These are phyloP conservation scores for Bubalus kerabau DNA, from an alignment of 2,113 vertebrate genomes.

Conservation along the genomic window DNA sequence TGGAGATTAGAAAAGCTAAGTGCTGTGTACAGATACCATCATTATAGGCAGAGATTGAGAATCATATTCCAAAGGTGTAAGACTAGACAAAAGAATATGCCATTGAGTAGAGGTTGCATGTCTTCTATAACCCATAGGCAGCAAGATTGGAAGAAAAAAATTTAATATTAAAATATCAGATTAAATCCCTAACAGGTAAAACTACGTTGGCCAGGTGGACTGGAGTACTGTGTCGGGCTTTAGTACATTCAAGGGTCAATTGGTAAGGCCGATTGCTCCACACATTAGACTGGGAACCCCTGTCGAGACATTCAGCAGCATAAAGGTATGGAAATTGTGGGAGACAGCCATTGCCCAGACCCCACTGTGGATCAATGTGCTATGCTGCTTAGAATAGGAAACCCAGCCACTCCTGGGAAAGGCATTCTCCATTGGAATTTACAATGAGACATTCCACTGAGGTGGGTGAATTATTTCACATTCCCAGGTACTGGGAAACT, in stretches of 20 bases:
- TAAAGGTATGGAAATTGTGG: not conserved
- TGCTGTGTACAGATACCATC: not conserved
- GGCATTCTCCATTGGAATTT: not conserved
- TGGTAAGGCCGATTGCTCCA: not conserved
- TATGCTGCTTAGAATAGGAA: not conserved
- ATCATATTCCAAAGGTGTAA: not conserved
- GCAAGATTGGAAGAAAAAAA: not conserved
- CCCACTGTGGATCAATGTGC: not conserved
- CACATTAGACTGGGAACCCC: not conserved
- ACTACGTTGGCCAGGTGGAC: not conserved
- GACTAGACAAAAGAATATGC: not conserved
- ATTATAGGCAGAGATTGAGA: not conserved
- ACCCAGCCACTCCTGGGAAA: not conserved
- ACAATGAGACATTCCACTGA: not conserved
- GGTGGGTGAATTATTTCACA: not conserved
- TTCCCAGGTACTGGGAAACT: not conserved
- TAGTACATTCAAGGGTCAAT: not conserved
- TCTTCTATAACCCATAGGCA: not conserved
- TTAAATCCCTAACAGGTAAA: not conserved
- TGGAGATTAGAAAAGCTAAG: not conserved
- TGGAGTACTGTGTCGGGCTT: not conserved
- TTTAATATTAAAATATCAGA: not conserved
- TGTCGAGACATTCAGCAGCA: not conserved
- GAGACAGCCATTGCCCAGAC: not conserved
- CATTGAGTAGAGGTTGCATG: not conserved